phyloP scores from a whole-genome alignment of 2,797 vertebrate genomes.

The Halcyon smyrnensis region DNA sequence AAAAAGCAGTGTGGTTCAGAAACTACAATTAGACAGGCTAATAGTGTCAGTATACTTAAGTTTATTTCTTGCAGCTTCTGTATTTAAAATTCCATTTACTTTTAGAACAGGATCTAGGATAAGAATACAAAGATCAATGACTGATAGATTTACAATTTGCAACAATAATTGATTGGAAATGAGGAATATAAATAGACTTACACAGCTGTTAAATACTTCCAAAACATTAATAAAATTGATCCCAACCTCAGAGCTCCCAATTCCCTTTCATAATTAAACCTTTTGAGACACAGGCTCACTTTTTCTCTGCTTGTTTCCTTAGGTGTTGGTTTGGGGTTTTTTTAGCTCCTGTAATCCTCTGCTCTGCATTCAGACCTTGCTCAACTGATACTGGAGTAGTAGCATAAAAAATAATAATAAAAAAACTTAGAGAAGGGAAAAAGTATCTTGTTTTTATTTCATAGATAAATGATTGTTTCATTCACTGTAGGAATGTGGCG shows the following conservation, averaged over 20 bases:
- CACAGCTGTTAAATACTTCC: background rate
- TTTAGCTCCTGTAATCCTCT: too few species aligned
- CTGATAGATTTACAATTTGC: conserved; percentile 2
- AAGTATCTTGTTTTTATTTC: background rate
- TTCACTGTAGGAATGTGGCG: background rate
- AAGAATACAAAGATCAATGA: background rate
- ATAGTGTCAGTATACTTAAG: background rate
- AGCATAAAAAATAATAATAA: background rate
- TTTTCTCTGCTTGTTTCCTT: background rate
- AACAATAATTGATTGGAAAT: background rate
- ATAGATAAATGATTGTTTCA: background rate
- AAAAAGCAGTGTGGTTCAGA: background rate
- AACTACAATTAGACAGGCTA: background rate
- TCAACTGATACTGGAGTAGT: too few species aligned
- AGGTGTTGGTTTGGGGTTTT: too few species aligned
- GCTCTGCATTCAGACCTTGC: too few species aligned
- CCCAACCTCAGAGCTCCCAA: background rate
- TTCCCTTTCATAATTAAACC: background rate
- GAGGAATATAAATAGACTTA: background rate
- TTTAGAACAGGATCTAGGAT: background rate
- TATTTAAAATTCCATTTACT: background rate
- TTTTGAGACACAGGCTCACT: background rate
- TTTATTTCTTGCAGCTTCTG: background rate
- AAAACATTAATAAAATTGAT: background rate
- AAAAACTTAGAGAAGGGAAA: background rate